These are phyloP conservation scores for Pygoscelis antarcticus DNA, from an alignment of 2,113 vertebrate genomes.

Conservation along the genomic window DNA sequence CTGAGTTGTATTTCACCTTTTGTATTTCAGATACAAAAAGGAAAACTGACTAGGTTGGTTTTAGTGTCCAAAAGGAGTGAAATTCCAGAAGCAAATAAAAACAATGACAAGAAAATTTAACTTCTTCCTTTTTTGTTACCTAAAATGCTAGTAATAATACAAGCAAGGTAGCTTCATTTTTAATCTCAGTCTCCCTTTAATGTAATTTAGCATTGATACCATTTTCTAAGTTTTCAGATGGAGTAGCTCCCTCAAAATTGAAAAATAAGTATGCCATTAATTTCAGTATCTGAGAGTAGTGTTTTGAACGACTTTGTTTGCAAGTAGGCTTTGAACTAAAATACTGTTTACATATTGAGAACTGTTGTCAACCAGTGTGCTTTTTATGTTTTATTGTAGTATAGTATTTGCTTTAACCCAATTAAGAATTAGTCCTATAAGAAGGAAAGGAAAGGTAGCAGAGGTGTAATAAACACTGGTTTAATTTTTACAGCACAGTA, in stretches of 20 bases:
- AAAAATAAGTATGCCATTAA: neutral
- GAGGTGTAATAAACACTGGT: slow-evolving; percentile 46
- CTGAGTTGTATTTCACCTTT: neutral
- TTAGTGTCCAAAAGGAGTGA: neutral
- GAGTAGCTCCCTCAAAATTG: neutral
- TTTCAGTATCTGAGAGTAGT: neutral
- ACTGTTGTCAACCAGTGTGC: neutral
- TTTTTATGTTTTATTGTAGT: neutral
- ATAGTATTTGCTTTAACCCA: slow-evolving; percentile 14
- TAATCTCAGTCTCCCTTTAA: neutral
- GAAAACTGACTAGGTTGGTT: neutral
- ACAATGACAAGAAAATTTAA: neutral
- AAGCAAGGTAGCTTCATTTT: neutral
- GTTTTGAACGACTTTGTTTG: neutral
- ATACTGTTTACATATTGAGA: neutral
- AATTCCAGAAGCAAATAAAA: neutral
- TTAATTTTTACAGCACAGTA: slow-evolving; percentile 29
- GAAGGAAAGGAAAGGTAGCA: neutral
- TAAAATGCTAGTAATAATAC: neutral
- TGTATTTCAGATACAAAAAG: neutral
- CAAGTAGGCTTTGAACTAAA: neutral
- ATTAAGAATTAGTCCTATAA: neutral
- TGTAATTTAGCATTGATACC: neutral
- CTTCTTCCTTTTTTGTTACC: neutral
- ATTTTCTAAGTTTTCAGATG: neutral